Percentiles rank a stretch among this genome's conserved stretches.
Conservation (phyloP, 1,140 invertebrate species). For the Drosophila quadrilineata region DNA sequence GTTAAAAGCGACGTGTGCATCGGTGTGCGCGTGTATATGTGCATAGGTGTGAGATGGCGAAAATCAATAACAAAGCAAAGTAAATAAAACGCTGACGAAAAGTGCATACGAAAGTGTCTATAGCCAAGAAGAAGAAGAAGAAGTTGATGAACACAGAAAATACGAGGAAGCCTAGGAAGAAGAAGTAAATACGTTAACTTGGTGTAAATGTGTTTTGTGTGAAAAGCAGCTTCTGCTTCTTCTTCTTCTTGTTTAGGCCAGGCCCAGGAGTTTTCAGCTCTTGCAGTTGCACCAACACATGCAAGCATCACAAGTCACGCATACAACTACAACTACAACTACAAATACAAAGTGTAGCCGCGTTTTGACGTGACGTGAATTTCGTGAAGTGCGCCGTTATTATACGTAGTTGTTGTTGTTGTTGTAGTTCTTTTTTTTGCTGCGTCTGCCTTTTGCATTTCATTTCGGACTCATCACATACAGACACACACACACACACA, state of each 20-base stretch:
- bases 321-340: slow-evolving; percentile 13
- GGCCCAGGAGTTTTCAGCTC: slow-evolving; percentile 16
- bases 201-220: slow-evolving; percentile 20
- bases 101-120: slow-evolving; percentile 63
- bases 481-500: too few relatives aligned
- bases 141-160: too few relatives aligned
- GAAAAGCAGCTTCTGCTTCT: slow-evolving; percentile 36
- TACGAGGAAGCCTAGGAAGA: too few relatives aligned
- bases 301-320: neutral
- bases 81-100: slow-evolving; percentile 60
- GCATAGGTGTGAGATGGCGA: slow-evolving; percentile 49
- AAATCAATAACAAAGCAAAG: slow-evolving; percentile 74
- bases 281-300: slow-evolving; percentile 10
- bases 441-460: slow-evolving; percentile 32
- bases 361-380: slow-evolving; percentile 65
- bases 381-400: slow-evolving; percentile 55
- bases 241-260: too few relatives aligned
- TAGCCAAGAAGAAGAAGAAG: slow-evolving; percentile 28
- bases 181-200: too few relatives aligned
- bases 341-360: slow-evolving; percentile 9
- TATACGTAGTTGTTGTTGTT: too few relatives aligned
- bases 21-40: slow-evolving; percentile 9
- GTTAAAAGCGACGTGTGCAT: slow-evolving; percentile 3
- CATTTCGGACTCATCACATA: slow-evolving; percentile 7
- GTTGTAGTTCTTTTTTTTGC: slow-evolving; percentile 26